Evolutionary conservation across 2,888 invertebrate genomes (phyloP).

Genomic region (Andrena minutula): DNA sequence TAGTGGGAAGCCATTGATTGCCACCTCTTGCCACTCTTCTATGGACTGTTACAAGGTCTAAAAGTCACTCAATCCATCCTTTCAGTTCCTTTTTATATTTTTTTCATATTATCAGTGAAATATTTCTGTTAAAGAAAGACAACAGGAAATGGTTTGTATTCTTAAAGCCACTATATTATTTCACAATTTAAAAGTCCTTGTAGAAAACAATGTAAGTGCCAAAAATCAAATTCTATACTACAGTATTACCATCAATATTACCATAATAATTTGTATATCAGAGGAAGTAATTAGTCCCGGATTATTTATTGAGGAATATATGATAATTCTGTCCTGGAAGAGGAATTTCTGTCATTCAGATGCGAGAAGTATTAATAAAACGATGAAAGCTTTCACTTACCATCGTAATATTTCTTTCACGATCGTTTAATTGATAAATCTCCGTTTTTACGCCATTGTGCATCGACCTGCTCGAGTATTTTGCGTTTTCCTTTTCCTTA

Average conservation of each 20-base stretch:
- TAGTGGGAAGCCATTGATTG: constrained; percentile 51
- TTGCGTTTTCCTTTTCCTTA: constrained; percentile 35
- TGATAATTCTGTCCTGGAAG: too few species aligned
- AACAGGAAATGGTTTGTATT: not conserved
- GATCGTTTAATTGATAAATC: constrained; percentile 41
- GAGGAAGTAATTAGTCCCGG: too few species aligned
- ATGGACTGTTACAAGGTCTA: constrained; percentile 47
- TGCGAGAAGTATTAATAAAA: not conserved
- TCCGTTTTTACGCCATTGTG: constrained; percentile 46
- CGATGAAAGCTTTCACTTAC: constrained; percentile 13
- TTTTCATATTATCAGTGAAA: not conserved
- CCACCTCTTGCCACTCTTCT: constrained; percentile 36
- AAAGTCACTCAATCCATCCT: constrained; percentile 44
- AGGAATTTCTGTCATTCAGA: not conserved
- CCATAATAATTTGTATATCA: too few species aligned
- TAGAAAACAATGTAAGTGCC: too few species aligned
- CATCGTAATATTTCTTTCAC: constrained; percentile 34
- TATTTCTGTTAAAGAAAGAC: not conserved
- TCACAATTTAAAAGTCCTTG: too few species aligned
- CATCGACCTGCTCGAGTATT: constrained; percentile 28
- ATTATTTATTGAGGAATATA: too few species aligned
- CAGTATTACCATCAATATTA: too few species aligned
- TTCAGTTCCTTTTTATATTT: constrained; percentile 15
- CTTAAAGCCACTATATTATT: too few species aligned
- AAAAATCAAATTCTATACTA: too few species aligned